A percentile compares a stretch with the other conserved stretches of the same genome.
Conservation (phyloP, 2,888 invertebrate species). For the Brenthis hecate region DNA sequence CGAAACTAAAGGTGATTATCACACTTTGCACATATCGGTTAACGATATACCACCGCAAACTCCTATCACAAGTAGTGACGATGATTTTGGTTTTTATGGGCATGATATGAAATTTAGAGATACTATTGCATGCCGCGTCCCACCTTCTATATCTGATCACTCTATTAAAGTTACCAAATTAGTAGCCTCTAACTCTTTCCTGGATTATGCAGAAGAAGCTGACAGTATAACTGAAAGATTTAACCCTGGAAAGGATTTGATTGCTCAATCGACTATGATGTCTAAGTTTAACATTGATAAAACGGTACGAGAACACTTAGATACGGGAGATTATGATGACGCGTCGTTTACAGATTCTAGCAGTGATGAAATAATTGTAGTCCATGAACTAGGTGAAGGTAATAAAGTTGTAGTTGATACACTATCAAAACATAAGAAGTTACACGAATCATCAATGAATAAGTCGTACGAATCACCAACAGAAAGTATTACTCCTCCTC, state of each 20-base stretch:
- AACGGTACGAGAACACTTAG: conserved; percentile 67
- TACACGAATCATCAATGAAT: conserved; percentile 21
- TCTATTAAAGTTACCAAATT: conserved; percentile 65
- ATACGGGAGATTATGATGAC: conserved; percentile 70
- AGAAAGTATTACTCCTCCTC: conserved; percentile 23
- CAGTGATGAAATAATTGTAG: conserved; percentile 66
- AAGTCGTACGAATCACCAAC: conserved; percentile 32
- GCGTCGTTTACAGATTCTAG: conserved; percentile 72
- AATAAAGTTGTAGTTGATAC: conserved; percentile 39
- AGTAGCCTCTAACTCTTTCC: conserved; percentile 67
- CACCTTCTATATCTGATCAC: conserved; percentile 68
- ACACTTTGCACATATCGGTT: conserved; percentile 63
- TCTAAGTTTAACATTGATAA: conserved; percentile 72
- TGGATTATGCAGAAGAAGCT: conserved; percentile 67
- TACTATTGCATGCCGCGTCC: conserved; percentile 67
- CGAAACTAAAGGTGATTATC: conserved; percentile 78
- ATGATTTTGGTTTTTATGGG: conserved; percentile 72
- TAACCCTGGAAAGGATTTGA: conserved; percentile 62
- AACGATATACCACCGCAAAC: conserved; percentile 69
- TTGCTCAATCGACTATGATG: conserved; percentile 74
- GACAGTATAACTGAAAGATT: conserved; percentile 66
- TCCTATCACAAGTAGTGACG: conserved; percentile 72
- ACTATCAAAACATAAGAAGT: conserved; percentile 26
- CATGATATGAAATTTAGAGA: conserved; percentile 73
- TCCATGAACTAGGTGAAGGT: conserved; percentile 53